Conservation (phyloP, 2,797 vertebrate genomes). For the Limnodromus scolopaceus region DNA sequence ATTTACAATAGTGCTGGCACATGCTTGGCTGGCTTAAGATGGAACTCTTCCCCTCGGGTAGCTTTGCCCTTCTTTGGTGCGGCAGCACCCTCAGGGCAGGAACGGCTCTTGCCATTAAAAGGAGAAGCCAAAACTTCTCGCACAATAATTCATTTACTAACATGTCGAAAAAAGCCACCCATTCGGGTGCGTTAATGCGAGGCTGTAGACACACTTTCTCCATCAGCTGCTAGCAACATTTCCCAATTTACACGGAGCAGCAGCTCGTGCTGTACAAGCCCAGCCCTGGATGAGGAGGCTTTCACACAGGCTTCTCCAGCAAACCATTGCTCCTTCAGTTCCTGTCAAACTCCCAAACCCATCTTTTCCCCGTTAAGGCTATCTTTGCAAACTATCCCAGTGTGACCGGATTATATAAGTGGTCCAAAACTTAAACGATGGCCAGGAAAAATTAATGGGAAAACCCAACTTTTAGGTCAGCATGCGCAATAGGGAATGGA, state of each 20-base stretch:
- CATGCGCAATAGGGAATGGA: conserved; percentile 48
- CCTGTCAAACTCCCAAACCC: background rate
- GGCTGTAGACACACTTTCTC: background rate
- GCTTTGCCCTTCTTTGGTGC: conserved; percentile 38
- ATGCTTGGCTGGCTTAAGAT: background rate
- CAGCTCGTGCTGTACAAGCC: background rate
- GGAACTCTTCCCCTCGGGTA: background rate
- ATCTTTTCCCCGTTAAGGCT: background rate
- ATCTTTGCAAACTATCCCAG: background rate
- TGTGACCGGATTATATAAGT: background rate
- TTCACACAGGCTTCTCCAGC: background rate
- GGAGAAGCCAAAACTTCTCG: background rate
- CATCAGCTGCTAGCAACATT: background rate
- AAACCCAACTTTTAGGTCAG: conserved; percentile 50
- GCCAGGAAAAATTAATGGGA: conserved; percentile 43
- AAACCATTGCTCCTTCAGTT: background rate
- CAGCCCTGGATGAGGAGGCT: background rate
- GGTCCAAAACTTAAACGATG: background rate
- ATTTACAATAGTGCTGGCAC: background rate
- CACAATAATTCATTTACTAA: background rate
- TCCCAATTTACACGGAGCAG: background rate
- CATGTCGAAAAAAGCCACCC: rapidly evolving
- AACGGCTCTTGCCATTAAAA: background rate
- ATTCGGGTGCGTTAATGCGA: background rate
- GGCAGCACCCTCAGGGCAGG: background rate